Percentiles rank a stretch among this genome's conserved stretches.
Evolutionary conservation across 2,113 vertebrate species (phyloP).

Genomic region (Rhinoptilus africanus): DNA sequence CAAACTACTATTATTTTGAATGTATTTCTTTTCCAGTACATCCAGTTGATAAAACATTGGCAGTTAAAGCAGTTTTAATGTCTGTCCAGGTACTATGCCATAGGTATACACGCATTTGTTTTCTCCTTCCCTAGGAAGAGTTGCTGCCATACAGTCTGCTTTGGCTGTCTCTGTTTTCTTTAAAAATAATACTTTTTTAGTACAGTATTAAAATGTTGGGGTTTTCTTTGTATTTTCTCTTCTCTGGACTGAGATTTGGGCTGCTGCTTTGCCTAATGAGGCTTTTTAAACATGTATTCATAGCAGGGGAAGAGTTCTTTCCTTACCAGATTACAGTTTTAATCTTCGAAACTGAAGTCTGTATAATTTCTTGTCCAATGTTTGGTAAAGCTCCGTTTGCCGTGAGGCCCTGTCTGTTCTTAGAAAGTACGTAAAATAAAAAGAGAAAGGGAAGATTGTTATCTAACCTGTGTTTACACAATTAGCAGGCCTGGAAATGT

Average conservation of each 20-base stretch:
- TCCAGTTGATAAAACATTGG: not conserved
- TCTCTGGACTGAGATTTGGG: not conserved
- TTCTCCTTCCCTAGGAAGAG: not conserved
- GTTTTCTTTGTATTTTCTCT: not conserved
- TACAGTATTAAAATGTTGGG: not conserved
- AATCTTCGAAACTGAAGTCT: not conserved
- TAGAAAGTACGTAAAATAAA: not conserved
- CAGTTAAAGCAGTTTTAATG: not conserved
- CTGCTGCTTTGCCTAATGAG: conserved; percentile 27
- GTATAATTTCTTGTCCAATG: not conserved
- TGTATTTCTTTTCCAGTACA: conserved; percentile 16
- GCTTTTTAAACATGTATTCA: not conserved
- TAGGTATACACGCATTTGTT: not conserved
- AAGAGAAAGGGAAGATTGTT: not conserved
- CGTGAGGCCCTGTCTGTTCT: not conserved
- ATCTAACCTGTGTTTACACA: not conserved
- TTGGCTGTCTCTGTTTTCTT: not conserved
- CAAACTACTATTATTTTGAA: conserved; percentile 9
- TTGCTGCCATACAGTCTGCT: not conserved
- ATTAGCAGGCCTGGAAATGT: not conserved
- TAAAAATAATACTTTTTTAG: not conserved
- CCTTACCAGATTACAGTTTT: not conserved
- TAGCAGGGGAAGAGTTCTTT: not conserved
- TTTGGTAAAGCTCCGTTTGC: conserved; percentile 5
- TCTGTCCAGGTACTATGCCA: not conserved